Evolutionary conservation across 2,113 vertebrate genomes (phyloP).

Genomic region (Sula dactylatra): DNA sequence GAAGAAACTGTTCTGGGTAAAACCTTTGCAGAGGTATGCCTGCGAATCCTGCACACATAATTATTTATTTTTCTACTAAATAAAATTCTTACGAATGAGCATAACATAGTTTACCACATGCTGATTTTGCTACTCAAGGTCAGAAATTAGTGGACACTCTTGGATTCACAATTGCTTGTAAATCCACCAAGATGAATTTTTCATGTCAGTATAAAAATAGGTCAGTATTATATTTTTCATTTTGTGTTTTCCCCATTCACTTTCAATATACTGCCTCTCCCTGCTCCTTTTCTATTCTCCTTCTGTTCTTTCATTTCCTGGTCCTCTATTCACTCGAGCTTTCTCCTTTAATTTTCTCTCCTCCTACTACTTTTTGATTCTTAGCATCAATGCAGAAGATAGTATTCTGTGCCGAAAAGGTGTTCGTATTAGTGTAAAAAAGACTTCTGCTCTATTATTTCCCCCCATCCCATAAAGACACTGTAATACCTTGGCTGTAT

Average conservation of each 20-base stretch:
- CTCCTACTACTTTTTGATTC: background rate
- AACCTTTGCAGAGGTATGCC: background rate
- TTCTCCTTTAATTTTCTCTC: background rate
- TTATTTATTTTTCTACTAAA: background rate
- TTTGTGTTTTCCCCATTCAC: background rate
- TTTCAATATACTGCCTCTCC: background rate
- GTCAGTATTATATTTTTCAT: background rate
- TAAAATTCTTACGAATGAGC: background rate
- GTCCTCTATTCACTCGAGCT: background rate
- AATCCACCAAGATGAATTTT: background rate
- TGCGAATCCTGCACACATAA: background rate
- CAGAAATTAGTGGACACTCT: background rate
- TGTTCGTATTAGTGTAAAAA: background rate
- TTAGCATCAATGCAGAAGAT: background rate
- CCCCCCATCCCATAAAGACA: background rate
- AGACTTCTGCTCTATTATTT: background rate
- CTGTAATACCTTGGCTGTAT: background rate
- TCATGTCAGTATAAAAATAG: background rate
- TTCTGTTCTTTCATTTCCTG: background rate
- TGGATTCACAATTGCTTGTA: background rate
- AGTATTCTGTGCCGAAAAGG: background rate
- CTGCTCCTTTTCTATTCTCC: background rate
- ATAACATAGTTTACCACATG: background rate
- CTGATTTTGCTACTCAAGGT: background rate
- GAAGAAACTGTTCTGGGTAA: background rate